Evolutionary conservation across 2,888 invertebrate species (phyloP).

Genomic region (Drymonia ruficornis): DNA sequence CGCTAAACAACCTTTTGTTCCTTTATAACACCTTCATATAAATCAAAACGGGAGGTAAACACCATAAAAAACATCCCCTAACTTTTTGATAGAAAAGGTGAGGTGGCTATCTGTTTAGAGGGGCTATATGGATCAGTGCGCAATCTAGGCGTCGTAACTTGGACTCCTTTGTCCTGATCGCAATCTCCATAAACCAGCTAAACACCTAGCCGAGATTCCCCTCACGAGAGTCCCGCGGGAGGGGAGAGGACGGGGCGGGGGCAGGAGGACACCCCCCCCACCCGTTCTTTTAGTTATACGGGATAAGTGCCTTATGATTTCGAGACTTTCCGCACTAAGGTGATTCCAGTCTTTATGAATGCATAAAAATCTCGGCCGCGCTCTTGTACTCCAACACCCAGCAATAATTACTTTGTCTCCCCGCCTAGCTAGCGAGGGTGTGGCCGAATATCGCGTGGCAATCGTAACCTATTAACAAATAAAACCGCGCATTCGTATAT

Average conservation of each 20-base stretch:
- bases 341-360: slow-evolving; percentile 65
- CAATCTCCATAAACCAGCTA: slow-evolving; percentile 84
- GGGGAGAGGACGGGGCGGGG: slow-evolving; percentile 34
- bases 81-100: slow-evolving; percentile 52
- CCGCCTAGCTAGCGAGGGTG: slow-evolving; percentile 15
- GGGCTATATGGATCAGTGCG: slow-evolving; percentile 67
- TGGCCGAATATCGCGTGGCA: slow-evolving; percentile 12
- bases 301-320: slow-evolving; percentile 74
- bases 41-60: slow-evolving; percentile 23
- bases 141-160: slow-evolving; percentile 74
- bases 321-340: slow-evolving; percentile 55
- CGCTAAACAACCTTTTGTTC: background rate
- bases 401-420: slow-evolving; percentile 45
- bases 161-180: slow-evolving; percentile 80
- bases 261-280: slow-evolving; percentile 38
- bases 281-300: slow-evolving; percentile 56
- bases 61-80: slow-evolving; percentile 45
- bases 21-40: slow-evolving; percentile 7
- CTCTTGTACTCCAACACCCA: slow-evolving; percentile 52
- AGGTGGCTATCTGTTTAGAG: slow-evolving; percentile 50
- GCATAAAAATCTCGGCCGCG: slow-evolving; percentile 58
- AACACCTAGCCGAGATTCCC: slow-evolving; percentile 78
- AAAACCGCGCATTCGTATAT: slow-evolving; percentile 15
- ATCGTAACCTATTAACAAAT: slow-evolving; percentile 2
- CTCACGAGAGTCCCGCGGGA: slow-evolving; percentile 46